phyloP scores from a whole-genome alignment of 1,140 invertebrate genomes.

The Parasteatoda tepidariorum region DNA sequence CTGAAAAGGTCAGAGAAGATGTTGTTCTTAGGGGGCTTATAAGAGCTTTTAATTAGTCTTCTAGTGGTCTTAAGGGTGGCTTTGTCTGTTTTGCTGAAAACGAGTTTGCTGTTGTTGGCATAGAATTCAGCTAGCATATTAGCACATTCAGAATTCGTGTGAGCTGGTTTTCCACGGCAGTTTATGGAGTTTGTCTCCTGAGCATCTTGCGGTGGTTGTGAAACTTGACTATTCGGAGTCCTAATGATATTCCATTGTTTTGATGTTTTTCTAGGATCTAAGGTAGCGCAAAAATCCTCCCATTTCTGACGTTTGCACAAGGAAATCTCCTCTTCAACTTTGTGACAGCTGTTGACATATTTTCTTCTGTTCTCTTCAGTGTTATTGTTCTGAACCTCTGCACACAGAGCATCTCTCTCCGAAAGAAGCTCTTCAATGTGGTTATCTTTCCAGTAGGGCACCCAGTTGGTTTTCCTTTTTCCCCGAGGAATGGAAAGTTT shows the following conservation, averaged over 20 bases:
- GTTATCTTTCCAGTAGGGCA: constrained; percentile 1
- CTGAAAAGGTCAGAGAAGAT: neutral
- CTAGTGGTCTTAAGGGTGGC: neutral
- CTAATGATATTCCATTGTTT: neutral
- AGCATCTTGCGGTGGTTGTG: neutral
- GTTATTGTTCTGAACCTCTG: neutral
- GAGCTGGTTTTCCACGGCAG: neutral
- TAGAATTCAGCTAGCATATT: constrained; percentile 8
- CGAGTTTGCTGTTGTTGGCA: neutral
- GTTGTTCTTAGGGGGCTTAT: neutral
- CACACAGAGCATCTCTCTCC: neutral
- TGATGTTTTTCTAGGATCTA: constrained; percentile 1
- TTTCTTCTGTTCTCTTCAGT: constrained; percentile 1
- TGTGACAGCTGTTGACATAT: neutral
- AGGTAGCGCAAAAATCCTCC: neutral
- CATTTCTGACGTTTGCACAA: constrained; percentile 4
- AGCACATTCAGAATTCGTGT: neutral
- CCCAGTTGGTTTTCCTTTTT: neutral
- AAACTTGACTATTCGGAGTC: neutral
- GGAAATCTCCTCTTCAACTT: neutral
- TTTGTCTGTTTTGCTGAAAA: constrained; percentile 4
- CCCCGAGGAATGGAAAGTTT: neutral
- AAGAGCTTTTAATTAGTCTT: neutral
- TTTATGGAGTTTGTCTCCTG: neutral
- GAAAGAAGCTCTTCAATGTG: neutral